A percentile compares a stretch with the other conserved stretches of the same genome.
phyloP scores from a whole-genome alignment of 2,888 invertebrate genomes.

The Drosophila cyrtoloma region DNA sequence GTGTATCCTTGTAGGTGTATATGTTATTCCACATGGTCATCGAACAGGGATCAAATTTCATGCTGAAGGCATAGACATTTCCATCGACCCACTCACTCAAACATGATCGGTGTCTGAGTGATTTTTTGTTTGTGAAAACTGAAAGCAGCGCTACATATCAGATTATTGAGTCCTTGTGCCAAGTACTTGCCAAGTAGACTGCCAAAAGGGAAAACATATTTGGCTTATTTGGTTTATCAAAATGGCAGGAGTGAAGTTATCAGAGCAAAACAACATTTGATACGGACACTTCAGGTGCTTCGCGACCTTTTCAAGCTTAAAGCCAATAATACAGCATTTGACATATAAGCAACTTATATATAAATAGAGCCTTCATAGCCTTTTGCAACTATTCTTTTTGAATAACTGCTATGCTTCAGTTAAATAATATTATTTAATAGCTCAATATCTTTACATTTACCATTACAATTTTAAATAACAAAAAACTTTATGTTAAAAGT shows the following conservation, averaged over 20 bases:
- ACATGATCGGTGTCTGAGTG: conserved; percentile 51
- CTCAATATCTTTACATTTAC: not conserved
- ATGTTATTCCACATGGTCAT: conserved; percentile 41
- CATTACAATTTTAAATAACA: not conserved
- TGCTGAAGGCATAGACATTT: conserved; percentile 27
- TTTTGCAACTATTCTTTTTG: not conserved
- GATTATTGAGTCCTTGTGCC: conserved; percentile 18
- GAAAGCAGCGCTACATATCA: conserved; percentile 31
- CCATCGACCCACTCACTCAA: not conserved
- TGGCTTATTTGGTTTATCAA: conserved; percentile 19
- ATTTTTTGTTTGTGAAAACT: conserved; percentile 24
- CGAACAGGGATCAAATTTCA: conserved; percentile 51
- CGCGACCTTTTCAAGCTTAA: not conserved
- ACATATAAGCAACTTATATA: not conserved
- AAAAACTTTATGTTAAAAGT: too few relatives aligned
- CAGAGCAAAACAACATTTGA: conserved; percentile 32
- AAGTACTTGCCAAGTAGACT: not conserved
- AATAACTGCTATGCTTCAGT: not conserved
- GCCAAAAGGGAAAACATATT: conserved; percentile 22
- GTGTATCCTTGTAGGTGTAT: conserved; percentile 21
- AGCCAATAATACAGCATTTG: not conserved
- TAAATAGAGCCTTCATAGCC: not conserved
- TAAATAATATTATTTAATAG: not conserved
- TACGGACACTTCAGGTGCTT: not conserved
- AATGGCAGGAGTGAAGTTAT: conserved; percentile 19